phyloP scores from a whole-genome alignment of 2,797 vertebrate species.

The Cyprinodon diabolis region DNA sequence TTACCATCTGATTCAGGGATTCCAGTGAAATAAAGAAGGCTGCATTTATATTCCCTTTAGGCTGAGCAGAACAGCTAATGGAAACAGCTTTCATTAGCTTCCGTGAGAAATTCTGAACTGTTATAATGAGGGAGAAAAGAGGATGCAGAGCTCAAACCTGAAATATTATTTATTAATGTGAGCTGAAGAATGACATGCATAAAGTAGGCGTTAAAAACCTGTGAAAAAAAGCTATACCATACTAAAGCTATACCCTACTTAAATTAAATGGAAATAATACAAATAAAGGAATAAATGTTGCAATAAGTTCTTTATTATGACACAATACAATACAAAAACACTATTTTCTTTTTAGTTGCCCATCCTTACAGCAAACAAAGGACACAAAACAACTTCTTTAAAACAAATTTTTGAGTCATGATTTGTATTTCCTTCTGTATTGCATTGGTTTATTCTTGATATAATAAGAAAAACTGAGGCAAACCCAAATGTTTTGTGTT shows the following conservation, averaged over 20 bases:
- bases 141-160: constrained; percentile 33
- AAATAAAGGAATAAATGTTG: constrained; percentile 6
- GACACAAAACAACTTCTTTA: background rate
- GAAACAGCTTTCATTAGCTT: constrained; percentile 44
- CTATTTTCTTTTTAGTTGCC: background rate
- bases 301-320: constrained; percentile 7
- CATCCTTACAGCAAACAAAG: background rate
- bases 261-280: constrained; percentile 15
- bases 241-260: background rate
- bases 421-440: background rate
- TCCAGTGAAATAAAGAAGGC: constrained; percentile 60
- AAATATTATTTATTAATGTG: constrained; percentile 46
- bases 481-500: background rate
- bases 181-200: constrained; percentile 30
- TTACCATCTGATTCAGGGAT: constrained; percentile 66
- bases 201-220: background rate
- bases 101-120: constrained; percentile 33
- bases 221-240: background rate
- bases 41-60: constrained; percentile 49
- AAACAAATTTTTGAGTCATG: background rate
- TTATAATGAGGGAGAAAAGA: constrained; percentile 52
- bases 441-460: background rate
- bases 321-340: background rate
- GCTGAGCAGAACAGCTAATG: constrained; percentile 45
- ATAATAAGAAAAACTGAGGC: background rate